phyloP scores from a whole-genome alignment of 1,140 invertebrate species.

The Potamilus streckersoni region DNA sequence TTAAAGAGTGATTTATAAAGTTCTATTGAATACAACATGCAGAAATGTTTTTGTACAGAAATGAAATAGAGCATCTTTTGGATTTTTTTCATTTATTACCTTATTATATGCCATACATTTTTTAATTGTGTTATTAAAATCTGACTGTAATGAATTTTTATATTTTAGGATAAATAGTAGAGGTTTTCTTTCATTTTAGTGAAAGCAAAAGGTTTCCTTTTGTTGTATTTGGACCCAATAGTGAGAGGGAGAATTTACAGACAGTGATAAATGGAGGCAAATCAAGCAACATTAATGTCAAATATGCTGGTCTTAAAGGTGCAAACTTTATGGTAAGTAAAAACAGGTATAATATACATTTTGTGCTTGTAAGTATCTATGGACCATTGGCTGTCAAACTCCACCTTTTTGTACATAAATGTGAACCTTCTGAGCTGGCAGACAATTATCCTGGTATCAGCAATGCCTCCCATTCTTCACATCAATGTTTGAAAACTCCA shows the following conservation, averaged over 20 bases:
- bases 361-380: neutral
- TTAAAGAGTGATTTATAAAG: no score
- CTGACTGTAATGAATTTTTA: neutral
- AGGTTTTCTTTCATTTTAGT: neutral
- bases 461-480: no score
- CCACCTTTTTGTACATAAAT: neutral
- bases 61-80: neutral
- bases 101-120: neutral
- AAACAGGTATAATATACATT: no score
- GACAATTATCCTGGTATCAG: neutral
- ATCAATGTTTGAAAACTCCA: no score
- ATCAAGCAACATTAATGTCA: slow-evolving; percentile 18
- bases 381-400: neutral
- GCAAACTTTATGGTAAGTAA: slow-evolving; percentile 39
- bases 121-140: neutral
- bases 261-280: slow-evolving; percentile 15
- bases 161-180: neutral
- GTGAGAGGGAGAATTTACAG: slow-evolving; percentile 28
- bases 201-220: slow-evolving; percentile 39
- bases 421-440: neutral
- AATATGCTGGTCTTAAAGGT: slow-evolving; percentile 14
- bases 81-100: neutral
- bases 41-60: neutral
- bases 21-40: no score
- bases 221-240: slow-evolving; percentile 52